Percentiles rank a stretch among this genome's conserved stretches.
phyloP scores from a whole-genome alignment of 2,797 vertebrate species.

The Gymnocypris eckloni region DNA sequence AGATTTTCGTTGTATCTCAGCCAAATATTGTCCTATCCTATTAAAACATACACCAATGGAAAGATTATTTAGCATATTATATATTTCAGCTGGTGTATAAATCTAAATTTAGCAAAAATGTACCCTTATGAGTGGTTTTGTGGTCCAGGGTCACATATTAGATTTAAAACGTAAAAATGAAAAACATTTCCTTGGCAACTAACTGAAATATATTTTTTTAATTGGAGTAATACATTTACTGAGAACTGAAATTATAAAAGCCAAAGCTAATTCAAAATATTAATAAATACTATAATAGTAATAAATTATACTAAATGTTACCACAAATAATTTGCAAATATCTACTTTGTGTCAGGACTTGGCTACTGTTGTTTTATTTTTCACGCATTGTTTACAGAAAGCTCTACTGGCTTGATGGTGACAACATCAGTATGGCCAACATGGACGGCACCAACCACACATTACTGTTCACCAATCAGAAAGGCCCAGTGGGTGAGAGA shows the following conservation, averaged over 20 bases:
- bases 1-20: too few relatives aligned
- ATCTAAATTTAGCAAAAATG: too few relatives aligned
- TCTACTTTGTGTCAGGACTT: neutral
- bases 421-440: slow-evolving; percentile 95
- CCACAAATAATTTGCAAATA: neutral
- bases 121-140: too few relatives aligned
- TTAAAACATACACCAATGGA: too few relatives aligned
- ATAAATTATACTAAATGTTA: neutral
- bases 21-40: too few relatives aligned
- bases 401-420: slow-evolving; percentile 96
- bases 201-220: neutral
- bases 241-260: neutral
- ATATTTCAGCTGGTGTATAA: too few relatives aligned
- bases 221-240: neutral
- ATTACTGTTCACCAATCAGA: slow-evolving; percentile 88
- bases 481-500: slow-evolving; percentile 89
- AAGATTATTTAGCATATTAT: too few relatives aligned
- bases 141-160: neutral
- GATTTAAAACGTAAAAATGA: neutral
- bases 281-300: neutral
- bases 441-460: slow-evolving; percentile 91
- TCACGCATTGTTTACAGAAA: slow-evolving; percentile 77
- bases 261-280: neutral
- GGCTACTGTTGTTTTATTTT: neutral
- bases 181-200: too few relatives aligned